phyloP scores from a whole-genome alignment of 1,140 invertebrate genomes.

The Meloidogyne exigua region DNA sequence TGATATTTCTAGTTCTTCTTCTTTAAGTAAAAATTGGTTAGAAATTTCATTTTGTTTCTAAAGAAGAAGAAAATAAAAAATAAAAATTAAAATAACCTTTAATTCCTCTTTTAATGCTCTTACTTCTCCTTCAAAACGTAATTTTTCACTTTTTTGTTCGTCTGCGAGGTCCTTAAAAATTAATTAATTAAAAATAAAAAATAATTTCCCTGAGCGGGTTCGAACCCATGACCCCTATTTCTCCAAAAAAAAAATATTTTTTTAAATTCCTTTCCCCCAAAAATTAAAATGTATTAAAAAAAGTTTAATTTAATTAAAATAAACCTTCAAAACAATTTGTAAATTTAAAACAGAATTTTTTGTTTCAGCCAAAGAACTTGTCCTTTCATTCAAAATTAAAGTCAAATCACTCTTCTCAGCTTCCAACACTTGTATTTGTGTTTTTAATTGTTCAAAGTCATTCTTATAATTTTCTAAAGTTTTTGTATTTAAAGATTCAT shows the following conservation, averaged over 20 bases:
- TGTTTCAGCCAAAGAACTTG: conserved; percentile 22
- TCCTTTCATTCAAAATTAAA: neutral
- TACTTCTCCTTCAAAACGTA: conserved; percentile 25
- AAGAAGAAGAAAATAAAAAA: neutral
- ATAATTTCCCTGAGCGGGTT: too few species aligned
- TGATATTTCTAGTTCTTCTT: neutral
- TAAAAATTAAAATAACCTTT: conserved; percentile 5
- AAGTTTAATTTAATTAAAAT: neutral
- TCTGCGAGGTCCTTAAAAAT: conserved; percentile 28
- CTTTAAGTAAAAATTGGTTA: neutral
- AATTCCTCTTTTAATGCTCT: neutral
- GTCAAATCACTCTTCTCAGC: neutral
- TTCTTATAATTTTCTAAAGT: conserved; percentile 19
- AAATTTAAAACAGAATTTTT: conserved; percentile 37
- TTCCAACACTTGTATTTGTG: neutral
- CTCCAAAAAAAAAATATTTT: neutral
- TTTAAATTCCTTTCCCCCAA: neutral
- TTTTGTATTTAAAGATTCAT: neutral
- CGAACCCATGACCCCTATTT: too few species aligned
- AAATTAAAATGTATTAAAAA: neutral
- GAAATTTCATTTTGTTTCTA: neutral
- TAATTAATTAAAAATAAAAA: neutral
- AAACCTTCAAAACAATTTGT: conserved; percentile 34
- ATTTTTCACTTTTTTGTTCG: conserved; percentile 31
- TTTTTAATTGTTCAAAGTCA: conserved; percentile 9